These are phyloP conservation scores for Babylonia areolata DNA, from an alignment of 1,140 invertebrate species.

Conservation along the genomic window DNA sequence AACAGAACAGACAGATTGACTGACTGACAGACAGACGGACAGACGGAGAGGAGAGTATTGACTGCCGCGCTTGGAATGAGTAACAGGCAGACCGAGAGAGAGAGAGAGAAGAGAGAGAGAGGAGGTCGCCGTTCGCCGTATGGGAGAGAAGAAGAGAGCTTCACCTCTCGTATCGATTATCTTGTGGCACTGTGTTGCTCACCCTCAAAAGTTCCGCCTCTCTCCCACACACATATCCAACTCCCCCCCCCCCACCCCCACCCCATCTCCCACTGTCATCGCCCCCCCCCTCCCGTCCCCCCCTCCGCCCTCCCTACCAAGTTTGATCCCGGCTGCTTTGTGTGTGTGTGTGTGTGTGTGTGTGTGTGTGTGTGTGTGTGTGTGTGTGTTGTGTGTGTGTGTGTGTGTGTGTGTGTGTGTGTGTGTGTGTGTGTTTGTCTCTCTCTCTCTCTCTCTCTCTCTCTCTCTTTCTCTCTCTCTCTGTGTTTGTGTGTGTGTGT, in stretches of 20 bases:
- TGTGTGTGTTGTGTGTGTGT: not conserved
- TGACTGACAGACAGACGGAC: not conserved
- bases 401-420: not conserved
- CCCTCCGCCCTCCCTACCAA: no score
- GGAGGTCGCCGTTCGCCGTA: not conserved
- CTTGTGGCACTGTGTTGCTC: not conserved
- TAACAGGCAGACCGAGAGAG: not conserved
- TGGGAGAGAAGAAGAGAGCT: not conserved
- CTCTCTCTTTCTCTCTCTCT: not conserved
- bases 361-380: no score
- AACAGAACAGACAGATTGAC: not conserved
- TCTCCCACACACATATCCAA: no score
- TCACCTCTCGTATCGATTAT: not conserved
- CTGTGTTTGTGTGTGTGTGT: not conserved
- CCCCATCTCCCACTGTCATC: not conserved
- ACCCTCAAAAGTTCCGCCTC: no score
- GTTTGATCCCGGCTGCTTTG: no score
- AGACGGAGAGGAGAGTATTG: not conserved
- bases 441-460: not conserved
- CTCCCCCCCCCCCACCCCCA: not conserved
- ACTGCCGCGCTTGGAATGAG: not conserved
- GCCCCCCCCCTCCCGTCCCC: not conserved
- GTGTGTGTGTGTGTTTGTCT: not conserved
- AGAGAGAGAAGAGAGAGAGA: not conserved
- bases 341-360: no score